phyloP scores from a whole-genome alignment of 2,888 invertebrate genomes.

The Liodrosophila aerea region DNA sequence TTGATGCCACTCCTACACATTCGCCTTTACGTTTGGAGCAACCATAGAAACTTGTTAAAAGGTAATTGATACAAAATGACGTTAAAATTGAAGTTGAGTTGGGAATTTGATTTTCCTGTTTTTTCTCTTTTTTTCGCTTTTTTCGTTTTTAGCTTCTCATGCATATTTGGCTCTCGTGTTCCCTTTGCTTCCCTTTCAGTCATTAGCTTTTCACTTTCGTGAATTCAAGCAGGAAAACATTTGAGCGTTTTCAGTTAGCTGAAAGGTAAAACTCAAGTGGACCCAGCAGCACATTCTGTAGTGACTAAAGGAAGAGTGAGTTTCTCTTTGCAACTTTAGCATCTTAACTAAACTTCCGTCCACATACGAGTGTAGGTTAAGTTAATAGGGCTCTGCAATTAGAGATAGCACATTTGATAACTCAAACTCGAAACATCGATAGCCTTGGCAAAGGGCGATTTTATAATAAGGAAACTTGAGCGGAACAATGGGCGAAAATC shows the following conservation, averaged over 20 bases:
- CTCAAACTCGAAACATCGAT: too few relatives aligned
- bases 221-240: slow-evolving; percentile 3
- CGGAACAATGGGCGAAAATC: slow-evolving; percentile 3
- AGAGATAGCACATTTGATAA: neutral
- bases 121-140: too few relatives aligned
- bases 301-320: neutral
- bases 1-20: slow-evolving; percentile 4
- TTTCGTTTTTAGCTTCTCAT: neutral
- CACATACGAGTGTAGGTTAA: too few relatives aligned
- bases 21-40: slow-evolving; percentile 11
- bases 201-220: neutral
- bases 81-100: slow-evolving; percentile 44
- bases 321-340: too few relatives aligned
- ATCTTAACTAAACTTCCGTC: too few relatives aligned
- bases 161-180: neutral
- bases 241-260: neutral
- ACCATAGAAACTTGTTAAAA: slow-evolving; percentile 51
- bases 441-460: too few relatives aligned
- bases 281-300: neutral
- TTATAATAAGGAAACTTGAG: neutral
- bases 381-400: too few relatives aligned
- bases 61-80: slow-evolving; percentile 71
- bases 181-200: neutral
- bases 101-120: slow-evolving; percentile 9
- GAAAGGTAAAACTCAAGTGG: neutral